A percentile compares a stretch with the other conserved stretches of the same genome.
Conservation (phyloP, 2,113 vertebrate genomes). For the Chitala chitala region DNA sequence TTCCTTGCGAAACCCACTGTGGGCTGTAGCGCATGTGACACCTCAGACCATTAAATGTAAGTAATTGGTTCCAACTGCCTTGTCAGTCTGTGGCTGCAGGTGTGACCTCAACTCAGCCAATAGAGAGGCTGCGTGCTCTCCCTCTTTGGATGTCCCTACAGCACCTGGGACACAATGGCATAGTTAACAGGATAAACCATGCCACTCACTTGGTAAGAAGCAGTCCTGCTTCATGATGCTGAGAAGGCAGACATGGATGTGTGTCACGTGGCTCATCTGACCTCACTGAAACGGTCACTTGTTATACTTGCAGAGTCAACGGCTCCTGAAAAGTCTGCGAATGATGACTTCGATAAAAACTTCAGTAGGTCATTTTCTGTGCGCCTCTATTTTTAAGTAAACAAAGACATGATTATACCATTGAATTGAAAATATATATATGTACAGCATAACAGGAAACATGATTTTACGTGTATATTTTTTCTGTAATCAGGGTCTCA, state of each 20-base stretch:
- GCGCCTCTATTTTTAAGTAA: not conserved
- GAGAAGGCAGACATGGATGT: not conserved
- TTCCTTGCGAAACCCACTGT: not conserved
- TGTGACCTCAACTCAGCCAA: slow-evolving; percentile 81
- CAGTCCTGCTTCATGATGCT: not conserved
- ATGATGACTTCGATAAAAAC: slow-evolving; percentile 78
- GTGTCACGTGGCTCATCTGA: not conserved
- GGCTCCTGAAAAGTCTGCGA: slow-evolving; percentile 79
- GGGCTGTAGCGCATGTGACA: not conserved
- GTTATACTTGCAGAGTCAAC: slow-evolving; percentile 72
- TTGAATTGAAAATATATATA: not conserved
- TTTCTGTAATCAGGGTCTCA: too few relatives aligned
- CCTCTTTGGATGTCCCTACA: slow-evolving; percentile 94
- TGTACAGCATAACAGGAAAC: too few relatives aligned
- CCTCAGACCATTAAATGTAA: not conserved
- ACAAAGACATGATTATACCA: not conserved
- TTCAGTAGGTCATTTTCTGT: slow-evolving; percentile 65
- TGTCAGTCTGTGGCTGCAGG: slow-evolving; percentile 85
- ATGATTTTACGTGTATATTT: too few relatives aligned
- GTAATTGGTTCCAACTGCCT: slow-evolving; percentile 17
- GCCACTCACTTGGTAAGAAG: slow-evolving; percentile 75
- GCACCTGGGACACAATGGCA: slow-evolving; percentile 83
- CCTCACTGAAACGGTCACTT: not conserved
- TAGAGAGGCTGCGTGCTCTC: slow-evolving; percentile 85
- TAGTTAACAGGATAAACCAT: slow-evolving; percentile 81